Conservation (phyloP, 2,113 vertebrate genomes). For the Sinocyclocheilus grahami region DNA sequence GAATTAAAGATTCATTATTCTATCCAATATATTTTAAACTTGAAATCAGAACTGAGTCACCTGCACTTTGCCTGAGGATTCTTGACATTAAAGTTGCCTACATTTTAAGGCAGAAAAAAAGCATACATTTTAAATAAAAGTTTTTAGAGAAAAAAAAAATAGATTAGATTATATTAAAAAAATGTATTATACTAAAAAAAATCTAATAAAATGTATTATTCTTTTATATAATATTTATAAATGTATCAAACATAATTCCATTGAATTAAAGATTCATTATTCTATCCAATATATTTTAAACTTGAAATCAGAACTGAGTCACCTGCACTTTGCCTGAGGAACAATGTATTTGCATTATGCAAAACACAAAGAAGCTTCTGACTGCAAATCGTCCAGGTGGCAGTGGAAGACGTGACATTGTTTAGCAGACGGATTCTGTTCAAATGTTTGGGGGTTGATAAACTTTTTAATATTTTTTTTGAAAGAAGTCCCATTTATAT, state of each 20-base stretch:
- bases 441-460: background rate
- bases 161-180: too few relatives aligned
- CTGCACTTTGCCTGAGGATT: background rate
- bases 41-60: background rate
- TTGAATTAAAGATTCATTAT: background rate
- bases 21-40: background rate
- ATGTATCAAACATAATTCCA: background rate
- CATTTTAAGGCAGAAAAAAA: too few relatives aligned
- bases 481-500: background rate
- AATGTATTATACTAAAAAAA: too few relatives aligned
- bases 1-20: background rate
- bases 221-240: background rate
- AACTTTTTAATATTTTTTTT: background rate
- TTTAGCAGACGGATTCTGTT: background rate
- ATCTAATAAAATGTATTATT: background rate
- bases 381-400: background rate
- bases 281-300: background rate
- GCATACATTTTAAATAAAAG: too few relatives aligned
- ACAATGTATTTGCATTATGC: background rate
- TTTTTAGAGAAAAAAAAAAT: too few relatives aligned
- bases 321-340: background rate
- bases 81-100: too few relatives aligned
- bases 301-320: background rate
- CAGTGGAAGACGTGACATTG: background rate
- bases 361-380: background rate